Conservation (phyloP, 2,888 invertebrate genomes). For the Choristoneura rosaceana region DNA sequence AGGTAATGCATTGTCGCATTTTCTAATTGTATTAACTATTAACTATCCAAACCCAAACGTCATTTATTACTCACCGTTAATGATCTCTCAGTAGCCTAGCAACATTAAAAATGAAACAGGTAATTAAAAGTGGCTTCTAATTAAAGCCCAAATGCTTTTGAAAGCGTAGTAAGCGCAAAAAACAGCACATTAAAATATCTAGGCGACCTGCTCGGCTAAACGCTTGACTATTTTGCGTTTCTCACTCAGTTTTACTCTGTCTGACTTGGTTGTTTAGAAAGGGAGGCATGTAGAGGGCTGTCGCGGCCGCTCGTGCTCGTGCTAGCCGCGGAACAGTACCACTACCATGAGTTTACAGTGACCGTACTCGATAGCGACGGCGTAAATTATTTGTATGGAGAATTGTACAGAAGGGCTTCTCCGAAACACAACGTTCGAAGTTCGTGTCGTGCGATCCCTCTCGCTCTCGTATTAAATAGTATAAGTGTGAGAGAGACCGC, state of each 20-base stretch:
- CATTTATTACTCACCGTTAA: background rate
- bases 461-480: too few species aligned
- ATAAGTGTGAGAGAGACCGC: too few species aligned
- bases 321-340: conserved; percentile 48
- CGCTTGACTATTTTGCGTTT: background rate
- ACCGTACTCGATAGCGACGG: too few species aligned
- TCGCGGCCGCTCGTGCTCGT: conserved; percentile 4
- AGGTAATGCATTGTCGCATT: background rate
- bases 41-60: too few species aligned
- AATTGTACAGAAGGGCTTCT: too few species aligned
- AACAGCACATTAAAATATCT: conserved; percentile 29
- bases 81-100: background rate
- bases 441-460: too few species aligned
- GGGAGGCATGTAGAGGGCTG: conserved; percentile 20
- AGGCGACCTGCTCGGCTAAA: conserved; percentile 11
- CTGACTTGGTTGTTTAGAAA: conserved; percentile 12
- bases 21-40: background rate
- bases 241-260: background rate
- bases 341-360: too few species aligned
- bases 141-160: conserved; percentile 36
- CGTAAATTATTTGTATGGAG: too few species aligned
- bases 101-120: conserved; percentile 10
- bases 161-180: conserved; percentile 37
- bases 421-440: too few species aligned
- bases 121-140: conserved; percentile 21